Evolutionary conservation across 2,113 vertebrate species (phyloP).

Genomic region (Marmota flaviventris): DNA sequence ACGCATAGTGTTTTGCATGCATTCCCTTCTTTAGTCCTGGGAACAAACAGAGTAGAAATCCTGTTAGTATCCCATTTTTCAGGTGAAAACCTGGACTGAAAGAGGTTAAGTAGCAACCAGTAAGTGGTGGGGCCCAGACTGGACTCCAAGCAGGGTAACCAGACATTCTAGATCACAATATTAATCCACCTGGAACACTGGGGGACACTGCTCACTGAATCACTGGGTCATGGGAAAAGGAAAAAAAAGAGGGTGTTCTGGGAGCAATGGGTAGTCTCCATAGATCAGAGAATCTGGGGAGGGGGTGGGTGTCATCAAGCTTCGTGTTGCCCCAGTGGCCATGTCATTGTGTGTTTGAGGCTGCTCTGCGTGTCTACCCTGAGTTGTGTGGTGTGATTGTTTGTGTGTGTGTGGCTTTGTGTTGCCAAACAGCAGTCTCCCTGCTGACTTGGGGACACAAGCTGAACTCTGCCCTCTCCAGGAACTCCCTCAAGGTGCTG

Average conservation of each 20-base stretch:
- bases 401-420: conserved; percentile 45
- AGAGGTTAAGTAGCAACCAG: not conserved
- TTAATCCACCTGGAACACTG: not conserved
- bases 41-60: not conserved
- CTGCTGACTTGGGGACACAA: conserved; percentile 52
- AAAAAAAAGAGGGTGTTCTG: not conserved
- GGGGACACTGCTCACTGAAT: not conserved
- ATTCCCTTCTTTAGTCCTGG: not conserved
- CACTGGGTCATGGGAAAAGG: not conserved
- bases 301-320: not conserved
- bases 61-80: not conserved
- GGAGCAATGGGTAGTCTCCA: conserved; percentile 9
- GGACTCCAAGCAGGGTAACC: not conserved
- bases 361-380: not conserved
- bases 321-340: not conserved
- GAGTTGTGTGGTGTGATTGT: not conserved
- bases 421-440: conserved; percentile 63
- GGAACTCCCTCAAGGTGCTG: conserved; percentile 75
- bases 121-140: not conserved
- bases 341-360: not conserved
- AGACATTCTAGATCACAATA: not conserved
- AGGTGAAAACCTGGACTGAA: not conserved
- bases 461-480: conserved; percentile 79
- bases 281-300: not conserved
- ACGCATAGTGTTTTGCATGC: not conserved